Conservation (phyloP, 2,797 vertebrate species). For the Micrastur ruficollis region DNA sequence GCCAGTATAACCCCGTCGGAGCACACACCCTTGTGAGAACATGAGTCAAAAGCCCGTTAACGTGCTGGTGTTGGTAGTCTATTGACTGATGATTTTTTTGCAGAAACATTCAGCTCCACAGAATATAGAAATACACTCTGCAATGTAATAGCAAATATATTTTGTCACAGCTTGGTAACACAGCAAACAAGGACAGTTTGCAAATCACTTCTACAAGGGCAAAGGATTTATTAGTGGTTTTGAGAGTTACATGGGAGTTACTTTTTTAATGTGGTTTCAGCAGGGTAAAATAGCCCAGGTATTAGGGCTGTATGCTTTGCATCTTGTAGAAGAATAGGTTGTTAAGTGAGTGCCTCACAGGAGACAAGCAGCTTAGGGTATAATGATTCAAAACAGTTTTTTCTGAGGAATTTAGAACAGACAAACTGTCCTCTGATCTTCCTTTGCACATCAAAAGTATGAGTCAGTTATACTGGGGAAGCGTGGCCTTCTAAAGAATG, state of each 20-base stretch:
- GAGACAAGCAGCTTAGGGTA: neutral
- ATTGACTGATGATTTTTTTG: neutral
- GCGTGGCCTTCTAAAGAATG: neutral
- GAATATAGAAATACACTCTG: neutral
- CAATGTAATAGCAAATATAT: neutral
- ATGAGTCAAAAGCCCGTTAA: neutral
- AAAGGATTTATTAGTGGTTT: neutral
- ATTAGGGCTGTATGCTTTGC: neutral
- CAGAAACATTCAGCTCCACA: neutral
- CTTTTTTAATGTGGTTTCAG: neutral
- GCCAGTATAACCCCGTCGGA: neutral
- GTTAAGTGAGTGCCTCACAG: neutral
- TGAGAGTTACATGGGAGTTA: neutral
- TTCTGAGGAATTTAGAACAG: neutral
- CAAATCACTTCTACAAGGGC: neutral
- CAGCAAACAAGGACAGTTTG: neutral
- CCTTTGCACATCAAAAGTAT: neutral
- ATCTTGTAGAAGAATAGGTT: neutral
- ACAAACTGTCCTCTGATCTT: neutral
- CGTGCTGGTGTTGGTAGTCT: rapidly evolving
- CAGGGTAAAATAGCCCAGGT: neutral
- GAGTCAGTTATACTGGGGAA: neutral
- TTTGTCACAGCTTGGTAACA: neutral
- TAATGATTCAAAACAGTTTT: neutral
- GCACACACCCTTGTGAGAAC: neutral